Evolutionary conservation across 2,888 invertebrate genomes (phyloP).

Genomic region (Pantelozetes paolii): DNA sequence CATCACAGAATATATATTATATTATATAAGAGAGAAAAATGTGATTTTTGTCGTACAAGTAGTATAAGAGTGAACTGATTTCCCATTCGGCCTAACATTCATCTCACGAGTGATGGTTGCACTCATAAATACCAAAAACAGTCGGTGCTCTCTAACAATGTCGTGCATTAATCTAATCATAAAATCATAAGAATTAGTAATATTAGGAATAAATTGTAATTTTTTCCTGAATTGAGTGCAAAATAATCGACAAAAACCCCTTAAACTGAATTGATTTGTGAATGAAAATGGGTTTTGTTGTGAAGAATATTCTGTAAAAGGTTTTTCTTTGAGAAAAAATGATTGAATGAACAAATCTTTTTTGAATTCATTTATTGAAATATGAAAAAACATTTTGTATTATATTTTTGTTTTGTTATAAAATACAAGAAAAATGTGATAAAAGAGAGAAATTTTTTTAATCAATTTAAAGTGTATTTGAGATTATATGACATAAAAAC

Average conservation of each 20-base stretch:
- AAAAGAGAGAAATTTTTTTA: neutral
- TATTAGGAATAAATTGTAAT: neutral
- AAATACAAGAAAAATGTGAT: neutral
- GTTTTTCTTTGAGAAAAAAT: conserved; percentile 2
- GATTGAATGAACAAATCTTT: conserved; percentile 4
- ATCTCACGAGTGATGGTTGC: neutral
- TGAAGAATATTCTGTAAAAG: too few relatives aligned
- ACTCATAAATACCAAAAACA: neutral
- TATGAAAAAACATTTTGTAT: neutral
- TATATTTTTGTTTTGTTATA: neutral
- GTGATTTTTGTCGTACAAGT: neutral
- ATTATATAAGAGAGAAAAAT: conserved; percentile 9
- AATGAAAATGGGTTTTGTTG: too few relatives aligned
- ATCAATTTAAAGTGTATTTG: neutral
- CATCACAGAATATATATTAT: conserved; percentile 23
- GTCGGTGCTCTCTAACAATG: neutral
- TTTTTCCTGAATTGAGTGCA: neutral
- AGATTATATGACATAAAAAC: neutral
- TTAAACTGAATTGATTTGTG: neutral
- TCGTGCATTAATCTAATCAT: neutral
- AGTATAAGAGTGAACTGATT: conserved; percentile 6
- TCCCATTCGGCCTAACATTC: conserved; percentile 30
- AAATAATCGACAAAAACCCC: neutral
- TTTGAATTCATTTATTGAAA: conserved; percentile 20
- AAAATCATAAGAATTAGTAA: neutral